Evolutionary conservation across 1,140 invertebrate genomes (phyloP).

Genomic region (Laupala kohalensis): DNA sequence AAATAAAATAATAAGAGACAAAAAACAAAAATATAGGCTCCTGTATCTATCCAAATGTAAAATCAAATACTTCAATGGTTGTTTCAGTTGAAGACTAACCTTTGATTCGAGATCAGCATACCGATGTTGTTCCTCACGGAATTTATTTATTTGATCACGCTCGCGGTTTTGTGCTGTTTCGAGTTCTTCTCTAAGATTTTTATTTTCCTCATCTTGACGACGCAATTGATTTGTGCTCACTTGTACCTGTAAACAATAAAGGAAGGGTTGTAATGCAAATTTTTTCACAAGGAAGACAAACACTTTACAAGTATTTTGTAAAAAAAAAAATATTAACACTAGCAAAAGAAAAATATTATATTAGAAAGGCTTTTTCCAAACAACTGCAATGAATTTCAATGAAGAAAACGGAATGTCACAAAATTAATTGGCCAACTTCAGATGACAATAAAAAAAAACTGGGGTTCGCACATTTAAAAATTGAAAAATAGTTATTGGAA

Average conservation of each 20-base stretch:
- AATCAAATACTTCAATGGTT: neutral
- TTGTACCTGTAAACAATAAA: constrained; percentile 50
- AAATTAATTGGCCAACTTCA: too few species aligned
- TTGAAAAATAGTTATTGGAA: too few species aligned
- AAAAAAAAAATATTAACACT: neutral
- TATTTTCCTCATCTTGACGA: constrained; percentile 86
- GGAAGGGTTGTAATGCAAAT: neutral
- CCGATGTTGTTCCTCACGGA: constrained; percentile 70
- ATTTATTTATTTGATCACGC: constrained; percentile 56
- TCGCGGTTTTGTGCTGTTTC: constrained; percentile 58
- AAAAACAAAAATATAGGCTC: neutral
- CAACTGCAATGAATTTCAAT: too few species aligned
- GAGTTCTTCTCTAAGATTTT: constrained; percentile 60
- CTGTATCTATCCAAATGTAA: neutral
- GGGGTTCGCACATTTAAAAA: too few species aligned
- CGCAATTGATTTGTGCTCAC: constrained; percentile 87
- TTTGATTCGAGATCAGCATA: constrained; percentile 78
- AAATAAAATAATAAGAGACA: neutral
- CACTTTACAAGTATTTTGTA: neutral
- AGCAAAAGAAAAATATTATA: too few species aligned
- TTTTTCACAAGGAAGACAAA: neutral
- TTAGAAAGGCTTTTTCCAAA: too few species aligned
- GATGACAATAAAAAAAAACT: too few species aligned
- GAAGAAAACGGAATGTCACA: too few species aligned
- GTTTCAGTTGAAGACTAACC: constrained; percentile 23